Base-by-base conservation (phyloP, 2,797 vertebrate genomes). In the Margarornis squamiger region DNA sequence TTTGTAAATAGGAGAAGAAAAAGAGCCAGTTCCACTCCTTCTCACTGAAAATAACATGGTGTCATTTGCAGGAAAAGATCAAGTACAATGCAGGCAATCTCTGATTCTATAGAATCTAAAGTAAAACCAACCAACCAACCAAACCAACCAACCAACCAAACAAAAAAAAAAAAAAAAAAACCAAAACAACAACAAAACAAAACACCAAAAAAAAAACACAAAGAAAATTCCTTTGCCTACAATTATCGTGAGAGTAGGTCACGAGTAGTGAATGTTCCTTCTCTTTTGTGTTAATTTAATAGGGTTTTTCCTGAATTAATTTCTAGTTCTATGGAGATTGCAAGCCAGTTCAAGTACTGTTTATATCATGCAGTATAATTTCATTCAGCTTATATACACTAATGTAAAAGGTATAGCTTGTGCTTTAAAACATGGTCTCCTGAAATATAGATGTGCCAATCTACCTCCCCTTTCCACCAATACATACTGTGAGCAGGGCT, bases 191-290 rank as follows among this genome's bases (percentile, higher is more conserved):
- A 38, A 38, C 38, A n/a, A n/a, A n/a, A n/a, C n/a, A n/a, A n/a
- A 38, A 38, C 38, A 38, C 10, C 39, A 41, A 21, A 11, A 39
- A 38, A 6, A n/a, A 36, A 27, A 32, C 4, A 2, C 0, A 0
- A 3, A 62, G 27, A 67, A 91, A 67, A 16, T 1, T 21, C 6
- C 2, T 71, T 74, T 73, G 15, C 41, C 41, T 66, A 48, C 17
- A 72, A 24, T 24, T 7, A 29, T 14, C 41, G 3, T 14, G 16
- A 67, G 22, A 55, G 32, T 14, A 67, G 12, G 6, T 49, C 16
- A 49, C 11, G 10, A 24, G 3, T 86, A 57, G 16, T 48, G 38
- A 77, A 85, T 14, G 4, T 34, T 89, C 18, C 13, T 73, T 58
- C 21, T 76, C 21, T 77, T 77, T 38, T 49, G 12, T 81, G 21